phyloP scores from a whole-genome alignment of 2,888 invertebrate genomes.

The Subacronicta megacephala region DNA sequence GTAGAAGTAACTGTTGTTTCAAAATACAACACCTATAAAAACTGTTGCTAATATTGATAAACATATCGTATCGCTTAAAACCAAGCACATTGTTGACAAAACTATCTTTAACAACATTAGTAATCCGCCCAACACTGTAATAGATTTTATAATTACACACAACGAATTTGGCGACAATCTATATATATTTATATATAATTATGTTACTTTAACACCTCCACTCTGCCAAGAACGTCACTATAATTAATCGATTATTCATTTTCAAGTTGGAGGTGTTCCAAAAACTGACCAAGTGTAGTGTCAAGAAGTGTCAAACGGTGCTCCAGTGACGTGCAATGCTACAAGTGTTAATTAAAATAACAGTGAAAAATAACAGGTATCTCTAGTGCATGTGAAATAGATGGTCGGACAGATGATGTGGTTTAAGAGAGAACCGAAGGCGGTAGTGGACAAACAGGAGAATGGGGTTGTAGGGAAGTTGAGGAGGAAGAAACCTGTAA shows the following conservation, averaged over 20 bases:
- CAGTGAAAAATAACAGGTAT: slow-evolving; percentile 36
- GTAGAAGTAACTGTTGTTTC: slow-evolving; percentile 22
- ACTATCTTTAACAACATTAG: slow-evolving; percentile 30
- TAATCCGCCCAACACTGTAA: slow-evolving; percentile 15
- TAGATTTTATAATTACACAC: slow-evolving; percentile 39
- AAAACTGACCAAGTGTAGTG: slow-evolving; percentile 33
- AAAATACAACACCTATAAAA: slow-evolving; percentile 21
- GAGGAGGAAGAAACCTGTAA: slow-evolving; percentile 79
- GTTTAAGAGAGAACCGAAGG: slow-evolving; percentile 85
- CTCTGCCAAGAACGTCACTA: slow-evolving; percentile 62
- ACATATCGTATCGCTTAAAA: slow-evolving; percentile 24
- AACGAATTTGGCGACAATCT: slow-evolving; percentile 54
- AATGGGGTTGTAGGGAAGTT: slow-evolving; percentile 79
- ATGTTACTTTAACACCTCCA: slow-evolving; percentile 20
- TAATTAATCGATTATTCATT: slow-evolving; percentile 52
- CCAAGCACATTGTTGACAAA: slow-evolving; percentile 36
- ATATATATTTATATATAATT: slow-evolving; percentile 54
- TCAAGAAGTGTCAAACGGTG: slow-evolving; percentile 30
- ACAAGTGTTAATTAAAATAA: slow-evolving; percentile 35
- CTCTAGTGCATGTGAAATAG: slow-evolving; percentile 41
- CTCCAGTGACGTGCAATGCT: slow-evolving; percentile 30
- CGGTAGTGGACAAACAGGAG: slow-evolving; percentile 76
- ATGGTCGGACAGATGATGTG: slow-evolving; percentile 81
- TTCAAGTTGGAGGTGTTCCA: slow-evolving; percentile 53
- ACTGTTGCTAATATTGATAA: slow-evolving; percentile 34